Conservation (phyloP, 1,140 invertebrate genomes). For the Aphelinus atriplicis region DNA sequence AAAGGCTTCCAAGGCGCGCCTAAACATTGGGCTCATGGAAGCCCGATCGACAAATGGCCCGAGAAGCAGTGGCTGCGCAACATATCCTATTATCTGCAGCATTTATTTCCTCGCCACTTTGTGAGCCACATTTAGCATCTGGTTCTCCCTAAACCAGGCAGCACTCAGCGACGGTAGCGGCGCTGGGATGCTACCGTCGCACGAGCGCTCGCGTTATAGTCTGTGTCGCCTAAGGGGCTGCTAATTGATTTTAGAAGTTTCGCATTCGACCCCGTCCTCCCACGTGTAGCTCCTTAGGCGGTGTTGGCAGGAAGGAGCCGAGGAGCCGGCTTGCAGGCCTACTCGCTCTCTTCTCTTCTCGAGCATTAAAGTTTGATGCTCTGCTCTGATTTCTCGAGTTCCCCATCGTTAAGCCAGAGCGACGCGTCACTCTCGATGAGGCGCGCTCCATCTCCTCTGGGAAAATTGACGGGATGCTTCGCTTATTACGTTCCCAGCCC, state of each 20-base stretch:
- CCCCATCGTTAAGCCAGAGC: not conserved
- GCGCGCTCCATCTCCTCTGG: conserved; percentile 5
- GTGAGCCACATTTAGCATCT: not conserved
- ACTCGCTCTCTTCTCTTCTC: not conserved
- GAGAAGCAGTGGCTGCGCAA: too few relatives aligned
- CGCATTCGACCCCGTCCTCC: conserved; percentile 20
- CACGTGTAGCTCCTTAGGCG: conserved; percentile 14
- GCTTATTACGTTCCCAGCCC: conserved; percentile 17
- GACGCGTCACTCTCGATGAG: not conserved
- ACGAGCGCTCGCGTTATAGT: too few relatives aligned
- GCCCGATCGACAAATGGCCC: too few relatives aligned
- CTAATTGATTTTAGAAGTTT: conserved; percentile 59
- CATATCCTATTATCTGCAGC: not conserved
- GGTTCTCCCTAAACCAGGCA: too few relatives aligned
- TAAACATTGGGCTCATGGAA: too few relatives aligned
- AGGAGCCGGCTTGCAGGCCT: not conserved
- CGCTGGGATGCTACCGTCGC: too few relatives aligned
- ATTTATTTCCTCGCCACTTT: not conserved
- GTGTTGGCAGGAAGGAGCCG: not conserved
- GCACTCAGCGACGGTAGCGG: too few relatives aligned
- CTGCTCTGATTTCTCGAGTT: not conserved
- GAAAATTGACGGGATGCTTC: conserved; percentile 7
- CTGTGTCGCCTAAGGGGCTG: conserved; percentile 46
- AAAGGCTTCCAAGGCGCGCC: too few relatives aligned
- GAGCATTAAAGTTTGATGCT: not conserved